These are phyloP conservation scores for Apis laboriosa DNA, from an alignment of 1,140 invertebrate genomes.

Conservation along the genomic window DNA sequence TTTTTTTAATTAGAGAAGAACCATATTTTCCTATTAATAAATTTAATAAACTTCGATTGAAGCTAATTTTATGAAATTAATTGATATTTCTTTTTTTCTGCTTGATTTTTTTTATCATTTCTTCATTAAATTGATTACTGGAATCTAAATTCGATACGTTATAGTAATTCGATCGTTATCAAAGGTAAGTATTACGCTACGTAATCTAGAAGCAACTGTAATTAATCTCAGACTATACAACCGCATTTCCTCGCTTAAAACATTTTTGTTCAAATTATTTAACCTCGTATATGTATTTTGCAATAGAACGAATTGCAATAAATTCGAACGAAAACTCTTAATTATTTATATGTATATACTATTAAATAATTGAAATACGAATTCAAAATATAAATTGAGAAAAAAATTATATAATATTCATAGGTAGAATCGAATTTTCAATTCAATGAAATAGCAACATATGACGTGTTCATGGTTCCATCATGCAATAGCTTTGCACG, in stretches of 20 bases:
- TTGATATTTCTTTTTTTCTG: no score
- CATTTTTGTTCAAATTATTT: slow-evolving; percentile 47
- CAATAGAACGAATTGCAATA: neutral
- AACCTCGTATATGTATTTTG: neutral
- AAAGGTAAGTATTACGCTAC: slow-evolving; percentile 52
- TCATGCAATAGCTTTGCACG: neutral
- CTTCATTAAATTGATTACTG: slow-evolving; percentile 36
- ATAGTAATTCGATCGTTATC: slow-evolving; percentile 41
- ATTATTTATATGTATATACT: no score
- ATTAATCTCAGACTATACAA: slow-evolving; percentile 41
- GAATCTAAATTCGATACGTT: slow-evolving; percentile 36
- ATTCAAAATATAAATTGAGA: no score
- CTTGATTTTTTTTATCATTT: slow-evolving; percentile 1
- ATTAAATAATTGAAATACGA: neutral
- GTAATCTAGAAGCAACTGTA: slow-evolving; percentile 54
- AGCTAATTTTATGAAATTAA: neutral
- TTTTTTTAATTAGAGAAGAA: neutral
- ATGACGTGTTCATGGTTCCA: neutral
- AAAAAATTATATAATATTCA: no score
- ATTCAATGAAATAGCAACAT: neutral
- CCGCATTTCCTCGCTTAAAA: slow-evolving; percentile 45
- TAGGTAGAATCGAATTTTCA: neutral
- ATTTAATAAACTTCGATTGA: slow-evolving; percentile 13
- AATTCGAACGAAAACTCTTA: neutral
- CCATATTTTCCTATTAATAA: slow-evolving; percentile 3